These are phyloP conservation scores for Alectura lathami DNA, from an alignment of 2,113 vertebrate genomes.

Conservation along the genomic window DNA sequence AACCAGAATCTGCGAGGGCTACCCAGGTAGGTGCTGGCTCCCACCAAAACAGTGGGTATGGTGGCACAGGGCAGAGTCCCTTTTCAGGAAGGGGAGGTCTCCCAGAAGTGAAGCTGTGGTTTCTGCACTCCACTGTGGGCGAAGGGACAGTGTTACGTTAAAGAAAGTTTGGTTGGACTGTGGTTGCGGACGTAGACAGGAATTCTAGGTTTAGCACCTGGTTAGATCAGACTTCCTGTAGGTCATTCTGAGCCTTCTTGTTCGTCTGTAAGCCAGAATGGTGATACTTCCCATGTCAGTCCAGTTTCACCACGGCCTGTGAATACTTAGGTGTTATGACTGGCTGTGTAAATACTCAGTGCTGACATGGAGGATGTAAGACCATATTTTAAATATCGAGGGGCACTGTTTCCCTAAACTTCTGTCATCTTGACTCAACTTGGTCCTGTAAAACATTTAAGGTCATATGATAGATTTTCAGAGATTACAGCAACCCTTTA, in stretches of 20 bases:
- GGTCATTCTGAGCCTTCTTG: background rate
- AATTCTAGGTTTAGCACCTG: background rate
- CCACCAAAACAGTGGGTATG: background rate
- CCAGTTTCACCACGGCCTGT: background rate
- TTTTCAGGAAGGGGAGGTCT: background rate
- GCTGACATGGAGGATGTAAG: background rate
- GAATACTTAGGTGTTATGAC: background rate
- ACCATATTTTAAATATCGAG: background rate
- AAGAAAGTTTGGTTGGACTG: background rate
- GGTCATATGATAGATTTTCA: background rate
- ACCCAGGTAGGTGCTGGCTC: background rate
- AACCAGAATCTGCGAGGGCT: background rate
- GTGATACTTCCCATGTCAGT: background rate
- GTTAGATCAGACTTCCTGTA: conserved; percentile 18
- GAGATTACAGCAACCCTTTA: background rate
- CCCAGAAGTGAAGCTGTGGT: background rate
- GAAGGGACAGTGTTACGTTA: background rate
- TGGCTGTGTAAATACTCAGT: background rate
- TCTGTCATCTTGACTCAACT: background rate
- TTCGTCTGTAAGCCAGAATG: background rate
- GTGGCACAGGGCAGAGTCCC: background rate
- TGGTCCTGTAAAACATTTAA: background rate
- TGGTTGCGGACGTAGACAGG: background rate
- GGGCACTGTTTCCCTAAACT: background rate
- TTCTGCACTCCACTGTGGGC: background rate